Conservation (phyloP, 2,113 vertebrate genomes). For the Hymenochirus boettgeri region DNA sequence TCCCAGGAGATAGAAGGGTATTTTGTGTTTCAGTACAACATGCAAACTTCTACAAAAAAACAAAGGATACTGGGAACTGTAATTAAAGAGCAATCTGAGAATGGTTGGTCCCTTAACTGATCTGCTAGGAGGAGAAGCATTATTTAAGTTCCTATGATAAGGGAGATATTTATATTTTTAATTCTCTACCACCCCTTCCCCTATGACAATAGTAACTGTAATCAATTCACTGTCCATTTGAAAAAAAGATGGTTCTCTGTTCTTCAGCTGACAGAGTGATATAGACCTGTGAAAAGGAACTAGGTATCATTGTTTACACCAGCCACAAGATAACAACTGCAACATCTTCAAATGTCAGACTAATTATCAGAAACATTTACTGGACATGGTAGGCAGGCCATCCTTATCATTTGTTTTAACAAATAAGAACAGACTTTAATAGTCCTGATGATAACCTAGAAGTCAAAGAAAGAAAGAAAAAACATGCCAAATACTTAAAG, state of each 20-base stretch:
- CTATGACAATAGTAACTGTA: slow-evolving; percentile 45
- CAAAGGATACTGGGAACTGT: too few relatives aligned
- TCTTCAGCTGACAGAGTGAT: slow-evolving; percentile 80
- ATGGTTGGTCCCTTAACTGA: too few relatives aligned
- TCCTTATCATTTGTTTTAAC: slow-evolving; percentile 68
- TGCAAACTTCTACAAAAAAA: too few relatives aligned
- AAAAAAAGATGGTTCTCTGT: slow-evolving; percentile 71
- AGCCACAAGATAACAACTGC: slow-evolving; percentile 76
- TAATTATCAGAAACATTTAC: slow-evolving; percentile 85
- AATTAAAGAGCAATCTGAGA: too few relatives aligned
- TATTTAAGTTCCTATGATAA: too few relatives aligned
- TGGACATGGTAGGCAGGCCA: slow-evolving; percentile 62
- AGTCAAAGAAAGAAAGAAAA: neutral
- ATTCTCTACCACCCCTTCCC: too few relatives aligned
- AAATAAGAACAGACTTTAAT: slow-evolving; percentile 62
- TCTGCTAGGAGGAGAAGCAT: too few relatives aligned
- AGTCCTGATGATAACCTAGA: slow-evolving; percentile 45
- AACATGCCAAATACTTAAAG: too few relatives aligned
- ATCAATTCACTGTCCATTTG: slow-evolving; percentile 62
- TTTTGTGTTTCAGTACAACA: too few relatives aligned
- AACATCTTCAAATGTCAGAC: slow-evolving; percentile 81
- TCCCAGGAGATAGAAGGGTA: too few relatives aligned
- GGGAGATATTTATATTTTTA: too few relatives aligned
- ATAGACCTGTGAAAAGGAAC: slow-evolving; percentile 71
- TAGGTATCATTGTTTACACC: slow-evolving; percentile 79